A percentile compares a stretch with the other conserved stretches of the same genome.
phyloP scores from a whole-genome alignment of 2,113 vertebrate genomes.

The Ctenomys sociabilis region DNA sequence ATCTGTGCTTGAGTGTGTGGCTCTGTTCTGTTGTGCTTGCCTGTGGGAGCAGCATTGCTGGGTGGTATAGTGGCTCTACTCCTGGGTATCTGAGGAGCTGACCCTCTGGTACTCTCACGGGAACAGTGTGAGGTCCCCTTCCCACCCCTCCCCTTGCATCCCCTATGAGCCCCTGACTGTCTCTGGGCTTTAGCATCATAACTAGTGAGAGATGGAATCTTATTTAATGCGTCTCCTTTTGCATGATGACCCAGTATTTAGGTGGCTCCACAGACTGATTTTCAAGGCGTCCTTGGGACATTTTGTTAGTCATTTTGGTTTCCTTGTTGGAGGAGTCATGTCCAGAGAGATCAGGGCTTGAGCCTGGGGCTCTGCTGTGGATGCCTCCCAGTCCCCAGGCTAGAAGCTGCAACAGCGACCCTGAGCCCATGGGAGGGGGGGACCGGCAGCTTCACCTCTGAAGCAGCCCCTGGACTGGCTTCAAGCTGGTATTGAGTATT shows the following conservation, averaged over 20 bases:
- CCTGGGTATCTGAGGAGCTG: background rate
- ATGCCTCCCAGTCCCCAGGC: background rate
- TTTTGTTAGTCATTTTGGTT: background rate
- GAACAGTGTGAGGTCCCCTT: background rate
- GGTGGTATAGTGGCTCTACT: background rate
- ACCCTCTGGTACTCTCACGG: background rate
- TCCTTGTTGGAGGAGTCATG: background rate
- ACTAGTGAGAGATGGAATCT: background rate
- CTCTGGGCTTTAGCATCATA: background rate
- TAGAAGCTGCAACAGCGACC: background rate
- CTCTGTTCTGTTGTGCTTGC: background rate
- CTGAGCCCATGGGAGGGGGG: background rate
- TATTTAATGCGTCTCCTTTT: background rate
- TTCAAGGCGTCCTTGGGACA: background rate
- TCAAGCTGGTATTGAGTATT: background rate
- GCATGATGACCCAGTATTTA: background rate
- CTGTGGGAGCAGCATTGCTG: background rate
- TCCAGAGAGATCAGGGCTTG: background rate
- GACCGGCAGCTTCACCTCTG: background rate
- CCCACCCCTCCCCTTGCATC: accelerated
- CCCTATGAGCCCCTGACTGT: background rate
- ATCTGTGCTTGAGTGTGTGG: background rate
- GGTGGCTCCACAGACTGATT: background rate
- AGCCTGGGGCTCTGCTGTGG: background rate
- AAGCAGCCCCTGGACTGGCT: background rate